Percentiles rank a stretch among this genome's conserved stretches.
Evolutionary conservation across 2,888 invertebrate species (phyloP).

Genomic region (Eristalinus sepulchralis): DNA sequence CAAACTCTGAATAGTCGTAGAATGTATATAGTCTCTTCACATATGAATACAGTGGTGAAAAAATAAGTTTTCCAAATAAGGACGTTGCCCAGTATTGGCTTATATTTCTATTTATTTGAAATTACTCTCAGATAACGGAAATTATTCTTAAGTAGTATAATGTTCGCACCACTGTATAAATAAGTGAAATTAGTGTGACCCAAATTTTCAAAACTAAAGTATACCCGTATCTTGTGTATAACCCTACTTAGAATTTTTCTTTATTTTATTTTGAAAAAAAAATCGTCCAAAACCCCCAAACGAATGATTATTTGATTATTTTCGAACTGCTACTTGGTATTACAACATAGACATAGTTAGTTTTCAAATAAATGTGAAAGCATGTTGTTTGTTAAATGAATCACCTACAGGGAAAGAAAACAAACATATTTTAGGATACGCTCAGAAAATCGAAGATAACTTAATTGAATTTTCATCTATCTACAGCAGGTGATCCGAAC

Average conservation of each 20-base stretch:
- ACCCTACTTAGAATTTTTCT: background rate
- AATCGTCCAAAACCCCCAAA: background rate
- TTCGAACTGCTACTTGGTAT: slow-evolving; percentile 58
- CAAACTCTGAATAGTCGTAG: background rate
- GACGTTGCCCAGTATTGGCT: no score
- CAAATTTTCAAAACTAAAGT: background rate
- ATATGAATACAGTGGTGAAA: background rate
- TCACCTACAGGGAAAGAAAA: background rate
- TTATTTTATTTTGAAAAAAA: background rate
- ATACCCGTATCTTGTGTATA: background rate
- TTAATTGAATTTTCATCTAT: slow-evolving; percentile 12
- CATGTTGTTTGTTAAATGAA: slow-evolving; percentile 40
- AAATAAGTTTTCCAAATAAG: no score
- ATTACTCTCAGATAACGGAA: no score
- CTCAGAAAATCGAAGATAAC: background rate
- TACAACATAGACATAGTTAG: slow-evolving; percentile 44
- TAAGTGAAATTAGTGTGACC: background rate
- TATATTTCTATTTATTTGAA: no score
- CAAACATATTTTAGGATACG: background rate
- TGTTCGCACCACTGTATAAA: background rate
- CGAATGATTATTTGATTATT: slow-evolving; percentile 55
- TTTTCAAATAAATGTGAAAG: slow-evolving; percentile 57
- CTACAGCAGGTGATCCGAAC: slow-evolving; percentile 87
- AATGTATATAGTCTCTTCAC: background rate
- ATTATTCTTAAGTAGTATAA: no score